Conservation (phyloP, 2,888 invertebrate genomes). For the Xestobium rufovillosum region DNA sequence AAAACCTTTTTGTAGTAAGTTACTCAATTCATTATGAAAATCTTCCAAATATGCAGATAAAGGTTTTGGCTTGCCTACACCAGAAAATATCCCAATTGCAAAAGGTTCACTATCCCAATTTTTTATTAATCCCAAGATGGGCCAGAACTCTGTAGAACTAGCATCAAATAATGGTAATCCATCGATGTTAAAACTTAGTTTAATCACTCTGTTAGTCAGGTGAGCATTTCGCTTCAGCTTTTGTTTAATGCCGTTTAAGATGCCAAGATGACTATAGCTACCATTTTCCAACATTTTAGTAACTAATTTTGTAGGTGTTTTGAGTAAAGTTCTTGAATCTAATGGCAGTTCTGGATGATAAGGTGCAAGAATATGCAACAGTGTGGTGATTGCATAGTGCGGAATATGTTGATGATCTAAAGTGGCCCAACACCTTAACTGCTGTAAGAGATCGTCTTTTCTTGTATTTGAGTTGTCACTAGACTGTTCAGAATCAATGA, state of each 20-base stretch:
- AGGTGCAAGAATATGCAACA: slow-evolving; percentile 15
- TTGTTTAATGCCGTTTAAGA: slow-evolving; percentile 11
- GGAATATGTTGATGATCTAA: too few relatives aligned
- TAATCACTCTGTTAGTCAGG: slow-evolving; percentile 4
- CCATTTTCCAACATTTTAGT: slow-evolving; percentile 14
- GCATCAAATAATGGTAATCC: slow-evolving; percentile 17
- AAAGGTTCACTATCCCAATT: slow-evolving; percentile 14
- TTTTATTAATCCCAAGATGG: slow-evolving; percentile 15
- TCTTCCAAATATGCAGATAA: slow-evolving; percentile 18
- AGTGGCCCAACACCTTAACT: too few relatives aligned
- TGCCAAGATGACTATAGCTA: slow-evolving; percentile 15
- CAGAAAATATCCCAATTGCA: slow-evolving; percentile 19
- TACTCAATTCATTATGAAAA: slow-evolving; percentile 18
- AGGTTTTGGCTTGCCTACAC: slow-evolving; percentile 18
- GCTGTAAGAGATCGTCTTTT: too few relatives aligned
- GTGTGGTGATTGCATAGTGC: slow-evolving; percentile 10
- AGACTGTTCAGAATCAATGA: too few relatives aligned
- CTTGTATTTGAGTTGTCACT: too few relatives aligned
- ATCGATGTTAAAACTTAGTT: slow-evolving; percentile 18
- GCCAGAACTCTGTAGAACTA: slow-evolving; percentile 13
- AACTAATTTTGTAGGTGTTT: slow-evolving; percentile 11
- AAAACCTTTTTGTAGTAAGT: slow-evolving; percentile 10
- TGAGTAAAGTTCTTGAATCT: slow-evolving; percentile 15
- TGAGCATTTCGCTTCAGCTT: background rate
- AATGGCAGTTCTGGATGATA: slow-evolving; percentile 18